phyloP scores from a whole-genome alignment of 2,113 vertebrate species.

The Eptesicus fuscus region DNA sequence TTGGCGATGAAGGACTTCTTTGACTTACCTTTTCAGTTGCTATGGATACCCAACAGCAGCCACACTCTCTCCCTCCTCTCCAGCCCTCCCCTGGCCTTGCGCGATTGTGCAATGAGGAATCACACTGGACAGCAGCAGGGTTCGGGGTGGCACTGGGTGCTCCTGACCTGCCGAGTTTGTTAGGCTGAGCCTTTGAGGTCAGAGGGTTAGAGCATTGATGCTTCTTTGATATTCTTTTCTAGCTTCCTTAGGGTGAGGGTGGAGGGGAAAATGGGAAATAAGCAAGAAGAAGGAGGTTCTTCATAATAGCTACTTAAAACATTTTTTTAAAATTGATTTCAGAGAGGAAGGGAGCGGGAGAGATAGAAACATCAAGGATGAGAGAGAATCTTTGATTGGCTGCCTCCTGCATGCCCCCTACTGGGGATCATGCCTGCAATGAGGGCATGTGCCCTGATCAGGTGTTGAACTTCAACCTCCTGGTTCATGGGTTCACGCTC shows the following conservation, averaged over 20 bases:
- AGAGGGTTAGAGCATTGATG: background rate
- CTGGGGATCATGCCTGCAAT: no score
- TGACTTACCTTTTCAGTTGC: background rate
- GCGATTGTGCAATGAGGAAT: background rate
- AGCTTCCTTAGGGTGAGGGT: background rate
- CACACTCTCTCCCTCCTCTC: no score
- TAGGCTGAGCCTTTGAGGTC: background rate
- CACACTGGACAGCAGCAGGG: background rate
- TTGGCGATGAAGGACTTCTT: background rate
- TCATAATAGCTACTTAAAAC: background rate
- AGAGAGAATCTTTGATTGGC: no score
- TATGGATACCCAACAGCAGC: fast-evolving
- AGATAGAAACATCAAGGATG: no score
- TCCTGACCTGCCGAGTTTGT: background rate
- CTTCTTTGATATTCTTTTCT: background rate
- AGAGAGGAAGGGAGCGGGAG: no score
- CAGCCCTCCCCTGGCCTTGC: background rate
- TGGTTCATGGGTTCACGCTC: no score
- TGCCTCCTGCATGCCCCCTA: no score
- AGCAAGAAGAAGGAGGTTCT: background rate
- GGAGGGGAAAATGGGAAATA: background rate
- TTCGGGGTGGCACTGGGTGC: background rate
- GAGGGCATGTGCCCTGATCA: no score
- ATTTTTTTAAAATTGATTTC: no score
- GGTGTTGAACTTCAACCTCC: no score